These are phyloP conservation scores for Myotis planiceps DNA, from an alignment of 2,797 vertebrate genomes.

Conservation along the genomic window DNA sequence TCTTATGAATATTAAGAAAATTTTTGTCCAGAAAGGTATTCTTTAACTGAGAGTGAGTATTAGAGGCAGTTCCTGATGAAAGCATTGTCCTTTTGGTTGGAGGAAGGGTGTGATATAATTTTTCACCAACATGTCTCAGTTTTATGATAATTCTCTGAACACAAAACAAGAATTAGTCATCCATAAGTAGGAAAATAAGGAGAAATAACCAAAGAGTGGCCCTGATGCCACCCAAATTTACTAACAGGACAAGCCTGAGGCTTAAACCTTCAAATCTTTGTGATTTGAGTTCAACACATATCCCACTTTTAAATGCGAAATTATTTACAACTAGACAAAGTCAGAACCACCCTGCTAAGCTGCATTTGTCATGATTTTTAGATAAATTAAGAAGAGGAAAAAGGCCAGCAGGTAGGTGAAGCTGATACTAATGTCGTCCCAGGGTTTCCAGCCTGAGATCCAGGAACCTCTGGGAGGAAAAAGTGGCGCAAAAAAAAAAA, in stretches of 20 bases:
- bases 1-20: background rate
- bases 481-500: background rate
- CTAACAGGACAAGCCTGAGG: background rate
- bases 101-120: background rate
- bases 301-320: background rate
- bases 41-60: background rate
- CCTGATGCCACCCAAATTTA: background rate
- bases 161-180: background rate
- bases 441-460: background rate
- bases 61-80: background rate
- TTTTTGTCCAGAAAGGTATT: background rate
- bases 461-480: background rate
- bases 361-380: background rate
- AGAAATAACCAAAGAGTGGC: background rate
- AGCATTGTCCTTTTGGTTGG: background rate
- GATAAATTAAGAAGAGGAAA: background rate
- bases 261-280: background rate
- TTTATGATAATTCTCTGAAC: background rate
- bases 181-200: background rate
- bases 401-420: background rate
- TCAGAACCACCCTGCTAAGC: background rate
- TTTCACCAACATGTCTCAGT: background rate
- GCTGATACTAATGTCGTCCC: fast-evolving
- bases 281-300: background rate
- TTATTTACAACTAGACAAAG: background rate